Conservation (phyloP, 2,797 vertebrate genomes). For the Poeciliopsis infans region DNA sequence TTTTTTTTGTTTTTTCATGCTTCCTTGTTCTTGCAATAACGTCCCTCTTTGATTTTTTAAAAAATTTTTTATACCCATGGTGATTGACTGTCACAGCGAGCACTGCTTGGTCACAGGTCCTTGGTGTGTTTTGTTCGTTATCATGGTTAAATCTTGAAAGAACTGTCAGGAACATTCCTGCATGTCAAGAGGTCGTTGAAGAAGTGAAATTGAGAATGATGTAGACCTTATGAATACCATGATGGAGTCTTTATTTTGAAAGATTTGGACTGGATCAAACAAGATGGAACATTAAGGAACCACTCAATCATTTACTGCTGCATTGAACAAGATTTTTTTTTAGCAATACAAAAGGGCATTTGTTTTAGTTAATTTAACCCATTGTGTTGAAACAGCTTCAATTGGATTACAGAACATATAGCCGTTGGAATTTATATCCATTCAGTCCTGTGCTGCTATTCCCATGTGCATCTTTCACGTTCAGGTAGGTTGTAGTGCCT, state of each 20-base stretch:
- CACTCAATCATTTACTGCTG: constrained; percentile 17
- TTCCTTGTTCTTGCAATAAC: constrained; percentile 65
- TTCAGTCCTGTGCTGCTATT: constrained; percentile 6
- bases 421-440: constrained; percentile 9
- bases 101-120: constrained; percentile 50
- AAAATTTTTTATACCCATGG: constrained; percentile 36
- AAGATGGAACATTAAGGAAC: constrained; percentile 12
- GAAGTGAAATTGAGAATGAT: constrained; percentile 30
- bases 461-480: constrained; percentile 13
- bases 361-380: constrained; percentile 6
- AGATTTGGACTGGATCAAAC: constrained; percentile 40
- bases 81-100: constrained; percentile 27
- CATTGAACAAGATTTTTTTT: constrained; percentile 27
- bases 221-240: constrained; percentile 26
- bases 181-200: constrained; percentile 56
- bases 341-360: neutral
- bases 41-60: constrained; percentile 50
- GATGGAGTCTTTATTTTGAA: constrained; percentile 22
- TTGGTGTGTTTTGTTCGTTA: constrained; percentile 45
- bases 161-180: constrained; percentile 34
- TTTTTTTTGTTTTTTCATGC: constrained; percentile 55
- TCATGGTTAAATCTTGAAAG: constrained; percentile 49
- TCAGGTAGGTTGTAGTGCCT: neutral
- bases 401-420: constrained; percentile 3
- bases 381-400: constrained; percentile 11